Conservation (phyloP, 1,140 invertebrate species). For the Latrodectus geometricus region DNA sequence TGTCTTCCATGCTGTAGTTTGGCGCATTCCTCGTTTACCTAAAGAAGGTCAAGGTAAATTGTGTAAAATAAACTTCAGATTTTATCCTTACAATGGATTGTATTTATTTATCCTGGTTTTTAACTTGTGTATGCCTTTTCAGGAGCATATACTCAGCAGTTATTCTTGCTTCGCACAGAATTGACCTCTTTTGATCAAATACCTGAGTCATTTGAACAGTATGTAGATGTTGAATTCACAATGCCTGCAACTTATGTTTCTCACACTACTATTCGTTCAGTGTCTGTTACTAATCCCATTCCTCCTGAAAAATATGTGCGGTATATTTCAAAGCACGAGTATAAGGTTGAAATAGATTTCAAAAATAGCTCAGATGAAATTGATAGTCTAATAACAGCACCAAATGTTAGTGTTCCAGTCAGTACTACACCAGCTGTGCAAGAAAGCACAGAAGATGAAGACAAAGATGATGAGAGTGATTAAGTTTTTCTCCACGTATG, state of each 20-base stretch:
- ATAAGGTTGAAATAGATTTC: conserved; percentile 73
- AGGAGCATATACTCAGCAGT: conserved; percentile 97
- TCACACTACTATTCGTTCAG: conserved; percentile 94
- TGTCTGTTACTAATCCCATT: conserved; percentile 84
- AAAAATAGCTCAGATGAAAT: conserved; percentile 58
- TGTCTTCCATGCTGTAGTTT: conserved; percentile 96
- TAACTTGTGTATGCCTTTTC: conserved; percentile 65
- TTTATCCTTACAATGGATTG: too few relatives aligned
- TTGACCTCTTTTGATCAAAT: conserved; percentile 97
- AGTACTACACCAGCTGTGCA: conserved; percentile 51
- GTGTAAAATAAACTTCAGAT: too few relatives aligned
- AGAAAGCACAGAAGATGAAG: conserved; percentile 57
- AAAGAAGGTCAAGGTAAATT: conserved; percentile 94
- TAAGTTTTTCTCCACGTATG: conserved; percentile 33
- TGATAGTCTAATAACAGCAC: conserved; percentile 44
- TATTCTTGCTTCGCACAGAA: conserved; percentile 91
- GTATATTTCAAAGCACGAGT: conserved; percentile 96
- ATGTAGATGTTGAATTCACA: conserved; percentile 94
- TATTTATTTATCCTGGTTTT: too few relatives aligned
- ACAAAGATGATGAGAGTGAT: conserved; percentile 62
- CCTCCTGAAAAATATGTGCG: conserved; percentile 99
- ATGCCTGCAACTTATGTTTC: conserved; percentile 98
- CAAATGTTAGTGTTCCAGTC: conserved; percentile 29
- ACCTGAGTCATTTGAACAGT: conserved; percentile 89
- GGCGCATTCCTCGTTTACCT: conserved; percentile 95